Conservation (phyloP, 1,140 invertebrate genomes). For the Aphaenogaster ashmeadi region DNA sequence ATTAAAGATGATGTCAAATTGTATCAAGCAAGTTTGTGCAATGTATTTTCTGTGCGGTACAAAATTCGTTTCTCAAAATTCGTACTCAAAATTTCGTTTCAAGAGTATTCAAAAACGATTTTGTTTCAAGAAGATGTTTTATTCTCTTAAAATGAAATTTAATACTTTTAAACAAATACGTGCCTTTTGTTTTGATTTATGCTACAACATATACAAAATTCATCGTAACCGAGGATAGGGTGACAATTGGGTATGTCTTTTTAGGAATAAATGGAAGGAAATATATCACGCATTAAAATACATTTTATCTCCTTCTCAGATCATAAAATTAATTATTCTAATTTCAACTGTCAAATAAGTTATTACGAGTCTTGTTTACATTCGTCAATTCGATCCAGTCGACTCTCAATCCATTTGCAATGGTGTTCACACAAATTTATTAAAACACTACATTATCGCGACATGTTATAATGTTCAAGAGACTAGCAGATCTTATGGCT, state of each 20-base stretch:
- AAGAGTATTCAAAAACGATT: no score
- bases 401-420: background rate
- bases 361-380: background rate
- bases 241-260: background rate
- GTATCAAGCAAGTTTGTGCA: constrained; percentile 22
- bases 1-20: background rate
- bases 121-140: no score
- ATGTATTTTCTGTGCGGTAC: constrained; percentile 9
- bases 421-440: no score
- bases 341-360: background rate
- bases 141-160: no score
- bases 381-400: background rate
- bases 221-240: no score
- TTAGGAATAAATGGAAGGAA: background rate
- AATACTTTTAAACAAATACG: no score
- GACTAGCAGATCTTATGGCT: constrained; percentile 7
- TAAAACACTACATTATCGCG: background rate
- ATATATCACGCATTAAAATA: background rate
- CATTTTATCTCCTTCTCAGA: background rate
- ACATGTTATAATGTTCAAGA: background rate
- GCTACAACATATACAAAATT: no score
- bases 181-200: no score
- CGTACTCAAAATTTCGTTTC: no score
- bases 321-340: background rate
- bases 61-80: no score